These are phyloP conservation scores for Zaprionus tsacasi DNA, from an alignment of 1,140 invertebrate genomes.

Conservation along the genomic window DNA sequence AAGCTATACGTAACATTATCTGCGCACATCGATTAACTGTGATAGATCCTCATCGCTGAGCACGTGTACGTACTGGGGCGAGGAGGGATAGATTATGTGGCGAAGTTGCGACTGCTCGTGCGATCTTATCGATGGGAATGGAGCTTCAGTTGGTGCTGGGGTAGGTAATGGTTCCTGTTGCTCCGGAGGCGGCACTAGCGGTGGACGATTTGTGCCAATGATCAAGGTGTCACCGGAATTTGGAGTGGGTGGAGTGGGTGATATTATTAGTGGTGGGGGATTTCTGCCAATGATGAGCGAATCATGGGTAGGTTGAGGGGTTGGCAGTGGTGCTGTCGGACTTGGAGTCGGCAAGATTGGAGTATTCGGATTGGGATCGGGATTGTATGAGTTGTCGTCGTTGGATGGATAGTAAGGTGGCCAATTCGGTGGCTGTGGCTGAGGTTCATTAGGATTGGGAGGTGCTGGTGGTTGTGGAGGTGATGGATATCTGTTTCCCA, in stretches of 20 bases:
- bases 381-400: background rate
- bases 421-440: background rate
- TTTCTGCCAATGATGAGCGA: conserved; percentile 9
- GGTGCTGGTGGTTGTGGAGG: background rate
- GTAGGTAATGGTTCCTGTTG: background rate
- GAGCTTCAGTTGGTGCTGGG: background rate
- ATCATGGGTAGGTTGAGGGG: background rate
- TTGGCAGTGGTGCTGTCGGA: background rate
- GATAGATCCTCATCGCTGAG: background rate
- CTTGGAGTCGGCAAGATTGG: background rate
- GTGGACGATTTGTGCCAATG: conserved; percentile 27
- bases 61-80: background rate
- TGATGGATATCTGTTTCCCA: background rate
- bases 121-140: background rate
- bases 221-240: conserved; percentile 28
- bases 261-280: background rate
- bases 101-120: conserved; percentile 13
- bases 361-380: conserved; percentile 14
- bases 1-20: background rate
- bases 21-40: conserved; percentile 15
- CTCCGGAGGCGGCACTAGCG: background rate
- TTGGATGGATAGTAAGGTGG: background rate
- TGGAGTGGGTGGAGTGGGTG: conserved; percentile 23
- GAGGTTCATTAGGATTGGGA: background rate
- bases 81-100: conserved; percentile 14